These are phyloP conservation scores for Dryocosmus kuriphilus DNA, from an alignment of 2,888 invertebrate species.

Conservation along the genomic window DNA sequence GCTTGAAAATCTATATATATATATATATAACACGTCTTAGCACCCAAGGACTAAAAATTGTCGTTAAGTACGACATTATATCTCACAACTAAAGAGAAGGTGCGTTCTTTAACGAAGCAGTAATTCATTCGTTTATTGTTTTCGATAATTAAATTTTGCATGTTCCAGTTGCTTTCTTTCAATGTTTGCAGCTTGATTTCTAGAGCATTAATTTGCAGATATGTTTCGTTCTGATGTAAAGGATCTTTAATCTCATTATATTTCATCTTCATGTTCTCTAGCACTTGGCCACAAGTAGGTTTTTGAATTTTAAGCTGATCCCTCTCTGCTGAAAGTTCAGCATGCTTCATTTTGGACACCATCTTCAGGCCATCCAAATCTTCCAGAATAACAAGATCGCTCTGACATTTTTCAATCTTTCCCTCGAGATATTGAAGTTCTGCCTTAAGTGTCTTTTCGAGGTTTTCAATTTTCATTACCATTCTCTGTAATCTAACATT, in stretches of 20 bases:
- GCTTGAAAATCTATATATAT: too few species aligned
- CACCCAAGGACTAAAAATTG: too few species aligned
- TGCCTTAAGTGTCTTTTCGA: conserved; percentile 78
- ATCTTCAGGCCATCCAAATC: conserved; percentile 82
- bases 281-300: conserved; percentile 78
- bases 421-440: conserved; percentile 85
- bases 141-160: conserved; percentile 84
- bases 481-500: conserved; percentile 56
- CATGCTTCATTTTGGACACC: conserved; percentile 81
- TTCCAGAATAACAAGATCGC: conserved; percentile 81
- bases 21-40: too few species aligned
- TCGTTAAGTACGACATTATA: conserved; percentile 3
- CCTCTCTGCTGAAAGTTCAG: conserved; percentile 79
- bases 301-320: conserved; percentile 79
- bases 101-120: neutral
- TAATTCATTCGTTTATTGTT: conserved; percentile 85
- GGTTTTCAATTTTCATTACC: conserved; percentile 75
- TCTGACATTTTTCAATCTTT: conserved; percentile 83
- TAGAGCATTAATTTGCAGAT: conserved; percentile 83
- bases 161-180: conserved; percentile 84
- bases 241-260: conserved; percentile 79
- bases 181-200: conserved; percentile 85
- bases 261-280: conserved; percentile 79
- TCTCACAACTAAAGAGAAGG: neutral
- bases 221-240: conserved; percentile 86